Evolutionary conservation across 2,113 vertebrate species (phyloP), one percentile per base, ranked within the genome.

Genomic region (Nibea albiflora): DNA sequence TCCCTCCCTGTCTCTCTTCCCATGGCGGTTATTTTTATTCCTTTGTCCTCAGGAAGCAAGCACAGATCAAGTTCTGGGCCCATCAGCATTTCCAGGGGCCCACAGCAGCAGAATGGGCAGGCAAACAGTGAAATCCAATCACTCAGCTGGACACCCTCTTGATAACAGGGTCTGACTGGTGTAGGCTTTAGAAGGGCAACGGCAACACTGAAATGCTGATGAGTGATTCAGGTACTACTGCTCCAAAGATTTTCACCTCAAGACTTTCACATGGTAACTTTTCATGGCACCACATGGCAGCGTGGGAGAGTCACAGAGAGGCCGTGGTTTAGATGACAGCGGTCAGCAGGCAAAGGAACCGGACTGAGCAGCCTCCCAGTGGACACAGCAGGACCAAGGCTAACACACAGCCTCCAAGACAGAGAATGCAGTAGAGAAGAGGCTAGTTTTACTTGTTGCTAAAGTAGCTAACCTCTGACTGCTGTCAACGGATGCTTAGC

Each of bases 51-150:
- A 78, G 86, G 89, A 90, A 83, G 88, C 82, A 56, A 78, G 81
- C 22, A 56, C 68, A 86, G 92, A 94, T 95, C 94, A 92, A 35
- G 93, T 95, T 95, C 87, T 85, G 83, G 77, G 67, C 20, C 78
- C 84, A 92, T 95, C 94, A 95, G 94, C 94, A 90, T 88, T 94
- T 94, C 84, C 87, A 83, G 63, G 57, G 88, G 63, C 78, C 80
- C 80, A 84, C 67, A 28, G 78, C 90, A 93, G 93, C 90, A 92
- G 85, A 87, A 90, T 72, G 42, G 69, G 76, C 89, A 84, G 84
- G 61, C 54, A 57, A 71, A 78, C 84, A 73, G 42, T 73, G 93
- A 89, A 93, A 94, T 87, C 75, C 87, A 85, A 93, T 92, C 89
- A 1, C 80, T 39, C 3, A 10, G 63, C 70, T 69, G 73, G 70